phyloP scores from a whole-genome alignment of 2,888 invertebrate species.

The Coelinius sp. region DNA sequence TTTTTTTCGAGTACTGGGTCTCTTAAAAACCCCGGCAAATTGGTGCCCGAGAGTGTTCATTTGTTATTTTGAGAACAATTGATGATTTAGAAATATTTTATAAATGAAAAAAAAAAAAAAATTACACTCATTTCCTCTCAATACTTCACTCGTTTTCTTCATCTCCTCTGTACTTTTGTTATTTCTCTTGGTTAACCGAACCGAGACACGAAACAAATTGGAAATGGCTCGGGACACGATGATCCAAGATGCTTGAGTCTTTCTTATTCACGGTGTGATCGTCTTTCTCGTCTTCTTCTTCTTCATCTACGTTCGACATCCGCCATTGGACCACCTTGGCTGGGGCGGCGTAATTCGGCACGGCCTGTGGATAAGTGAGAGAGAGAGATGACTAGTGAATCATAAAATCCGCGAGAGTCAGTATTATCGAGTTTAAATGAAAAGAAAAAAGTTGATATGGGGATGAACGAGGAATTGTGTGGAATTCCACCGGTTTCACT shows the following conservation, averaged over 20 bases:
- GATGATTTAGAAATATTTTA: no score
- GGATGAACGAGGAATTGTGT: conserved; percentile 18
- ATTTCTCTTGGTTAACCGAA: conserved; percentile 17
- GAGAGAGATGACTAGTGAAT: conserved; percentile 30
- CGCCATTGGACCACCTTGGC: conserved; percentile 32
- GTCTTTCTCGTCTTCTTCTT: conserved; percentile 30
- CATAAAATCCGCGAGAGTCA: conserved; percentile 24
- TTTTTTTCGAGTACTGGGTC: not conserved
- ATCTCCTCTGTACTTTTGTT: not conserved
- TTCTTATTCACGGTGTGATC: conserved; percentile 25
- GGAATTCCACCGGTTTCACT: conserved; percentile 31
- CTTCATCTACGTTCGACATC: conserved; percentile 31
- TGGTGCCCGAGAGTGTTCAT: conserved; percentile 9
- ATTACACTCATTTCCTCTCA: not conserved
- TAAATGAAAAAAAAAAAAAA: not conserved
- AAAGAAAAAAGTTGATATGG: not conserved
- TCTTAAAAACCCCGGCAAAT: conserved; percentile 26
- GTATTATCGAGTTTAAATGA: conserved; percentile 1
- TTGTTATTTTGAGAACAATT: not conserved
- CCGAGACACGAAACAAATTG: conserved; percentile 40
- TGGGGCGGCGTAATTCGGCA: conserved; percentile 37
- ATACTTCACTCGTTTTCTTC: not conserved
- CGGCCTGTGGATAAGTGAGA: conserved; percentile 10
- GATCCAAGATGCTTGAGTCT: conserved; percentile 14
- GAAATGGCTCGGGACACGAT: conserved; percentile 38